A percentile compares a stretch with the other conserved stretches of the same genome.
Conservation (phyloP, 2,113 vertebrate species). For the Vireo altiloquus region DNA sequence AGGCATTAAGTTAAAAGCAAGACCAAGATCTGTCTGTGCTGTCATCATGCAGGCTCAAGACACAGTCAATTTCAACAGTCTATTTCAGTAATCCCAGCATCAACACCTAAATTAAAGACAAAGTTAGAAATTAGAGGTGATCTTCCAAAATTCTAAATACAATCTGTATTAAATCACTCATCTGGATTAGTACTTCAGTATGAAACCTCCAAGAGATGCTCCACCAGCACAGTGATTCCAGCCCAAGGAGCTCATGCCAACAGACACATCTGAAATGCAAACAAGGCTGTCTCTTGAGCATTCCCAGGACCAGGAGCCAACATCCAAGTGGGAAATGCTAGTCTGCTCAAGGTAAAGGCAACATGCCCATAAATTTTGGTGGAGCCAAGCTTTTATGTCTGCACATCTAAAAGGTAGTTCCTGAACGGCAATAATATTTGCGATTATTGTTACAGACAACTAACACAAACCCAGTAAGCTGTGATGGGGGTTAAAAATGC, state of each 20-base stretch:
- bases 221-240: background rate
- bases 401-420: background rate
- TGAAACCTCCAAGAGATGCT: background rate
- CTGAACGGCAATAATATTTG: background rate
- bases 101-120: background rate
- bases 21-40: background rate
- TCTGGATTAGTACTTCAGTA: background rate
- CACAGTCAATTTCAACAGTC: background rate
- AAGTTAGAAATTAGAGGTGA: background rate
- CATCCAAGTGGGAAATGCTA: background rate
- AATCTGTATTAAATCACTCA: background rate
- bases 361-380: background rate
- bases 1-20: background rate
- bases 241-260: background rate
- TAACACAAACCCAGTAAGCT: background rate
- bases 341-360: background rate
- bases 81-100: background rate
- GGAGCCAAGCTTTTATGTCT: background rate
- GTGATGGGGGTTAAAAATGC: background rate
- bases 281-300: background rate
- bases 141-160: background rate
- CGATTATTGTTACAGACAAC: background rate
- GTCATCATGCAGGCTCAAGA: background rate
- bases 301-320: background rate
- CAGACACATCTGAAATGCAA: fast-evolving